Conservation (phyloP, 2,888 invertebrate genomes). For the Apamea epomidion region DNA sequence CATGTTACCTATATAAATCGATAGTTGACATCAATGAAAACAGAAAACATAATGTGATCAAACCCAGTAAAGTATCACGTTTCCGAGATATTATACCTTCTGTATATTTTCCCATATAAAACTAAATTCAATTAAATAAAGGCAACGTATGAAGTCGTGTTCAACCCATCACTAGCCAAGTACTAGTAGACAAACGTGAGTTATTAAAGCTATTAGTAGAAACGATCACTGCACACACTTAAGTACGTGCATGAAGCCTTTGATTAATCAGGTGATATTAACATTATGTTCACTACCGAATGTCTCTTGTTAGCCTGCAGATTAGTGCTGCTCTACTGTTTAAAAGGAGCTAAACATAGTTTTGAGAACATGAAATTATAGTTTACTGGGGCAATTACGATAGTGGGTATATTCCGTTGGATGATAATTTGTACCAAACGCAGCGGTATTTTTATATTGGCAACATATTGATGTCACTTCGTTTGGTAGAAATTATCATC, state of each 20-base stretch:
- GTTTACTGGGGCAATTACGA: no score
- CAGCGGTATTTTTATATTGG: background rate
- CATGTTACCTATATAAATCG: no score
- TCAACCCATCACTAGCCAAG: conserved; percentile 46
- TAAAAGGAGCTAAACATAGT: background rate
- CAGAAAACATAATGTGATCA: no score
- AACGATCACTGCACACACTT: conserved; percentile 37
- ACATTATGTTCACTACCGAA: conserved; percentile 15
- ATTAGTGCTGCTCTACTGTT: background rate
- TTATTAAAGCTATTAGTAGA: conserved; percentile 44
- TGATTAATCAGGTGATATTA: conserved; percentile 42
- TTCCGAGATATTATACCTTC: no score
- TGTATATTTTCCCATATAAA: no score
- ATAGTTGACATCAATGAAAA: no score
- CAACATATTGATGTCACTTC: background rate
- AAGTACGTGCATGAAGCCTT: conserved; percentile 21
- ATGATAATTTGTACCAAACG: background rate
- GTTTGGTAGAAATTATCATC: no score
- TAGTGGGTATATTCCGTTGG: no score
- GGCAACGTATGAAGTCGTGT: background rate
- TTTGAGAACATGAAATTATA: no score
- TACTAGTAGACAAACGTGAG: conserved; percentile 49
- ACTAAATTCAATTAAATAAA: background rate
- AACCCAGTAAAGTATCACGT: no score
- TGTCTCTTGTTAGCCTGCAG: conserved; percentile 14